A percentile compares a stretch with the other conserved stretches of the same genome.
Conservation (phyloP, 2,797 vertebrate genomes). For the Momotus momota region DNA sequence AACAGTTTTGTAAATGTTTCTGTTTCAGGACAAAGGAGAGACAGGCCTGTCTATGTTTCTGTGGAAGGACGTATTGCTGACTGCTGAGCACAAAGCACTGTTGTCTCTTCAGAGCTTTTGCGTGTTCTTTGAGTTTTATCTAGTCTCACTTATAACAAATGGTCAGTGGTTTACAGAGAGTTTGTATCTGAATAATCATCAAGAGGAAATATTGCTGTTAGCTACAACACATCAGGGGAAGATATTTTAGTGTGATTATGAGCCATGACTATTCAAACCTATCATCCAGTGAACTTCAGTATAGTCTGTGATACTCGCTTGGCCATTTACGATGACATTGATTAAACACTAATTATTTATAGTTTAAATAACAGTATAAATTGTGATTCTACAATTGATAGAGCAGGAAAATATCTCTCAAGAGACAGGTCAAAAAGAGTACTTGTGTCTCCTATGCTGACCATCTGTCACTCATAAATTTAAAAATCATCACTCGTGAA, state of each 20-base stretch:
- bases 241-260: neutral
- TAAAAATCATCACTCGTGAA: neutral
- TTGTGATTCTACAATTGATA: neutral
- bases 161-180: neutral
- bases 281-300: neutral
- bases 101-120: neutral
- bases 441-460: neutral
- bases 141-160: neutral
- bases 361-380: conserved; percentile 12
- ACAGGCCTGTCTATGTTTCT: rapidly evolving
- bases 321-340: neutral
- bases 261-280: conserved; percentile 27
- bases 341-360: conserved; percentile 39
- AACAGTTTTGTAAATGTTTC: neutral
- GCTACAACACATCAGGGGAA: neutral
- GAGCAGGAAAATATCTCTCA: neutral
- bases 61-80: neutral
- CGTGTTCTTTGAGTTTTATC: neutral
- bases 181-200: neutral
- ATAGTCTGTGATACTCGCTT: neutral
- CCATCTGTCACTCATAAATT: neutral
- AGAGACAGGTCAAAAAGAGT: neutral
- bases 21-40: neutral
- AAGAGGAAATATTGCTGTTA: neutral
- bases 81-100: neutral